Conservation (phyloP, 1,140 invertebrate species). For the Popillia japonica region DNA sequence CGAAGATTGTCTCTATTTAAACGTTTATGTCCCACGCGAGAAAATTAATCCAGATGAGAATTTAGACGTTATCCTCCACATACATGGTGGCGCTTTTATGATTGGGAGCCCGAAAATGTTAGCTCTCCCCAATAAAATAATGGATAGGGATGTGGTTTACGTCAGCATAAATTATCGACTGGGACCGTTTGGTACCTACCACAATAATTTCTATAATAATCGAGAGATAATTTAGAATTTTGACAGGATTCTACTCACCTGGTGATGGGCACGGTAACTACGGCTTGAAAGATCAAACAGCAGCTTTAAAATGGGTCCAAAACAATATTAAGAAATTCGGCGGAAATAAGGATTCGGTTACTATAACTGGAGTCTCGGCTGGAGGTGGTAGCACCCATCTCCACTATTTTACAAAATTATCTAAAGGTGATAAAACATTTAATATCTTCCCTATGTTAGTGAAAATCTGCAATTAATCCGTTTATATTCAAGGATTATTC, state of each 20-base stretch:
- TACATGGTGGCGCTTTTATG: conserved; percentile 68
- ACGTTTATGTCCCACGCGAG: conserved; percentile 59
- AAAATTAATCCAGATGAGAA: conserved; percentile 52
- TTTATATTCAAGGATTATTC: conserved; percentile 61
- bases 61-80: conserved; percentile 65
- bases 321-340: conserved; percentile 67
- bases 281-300: conserved; percentile 68
- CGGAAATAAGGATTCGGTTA: conserved; percentile 65
- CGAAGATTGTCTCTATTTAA: conserved; percentile 66
- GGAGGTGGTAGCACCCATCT: conserved; percentile 66
- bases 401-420: conserved; percentile 61
- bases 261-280: conserved; percentile 59
- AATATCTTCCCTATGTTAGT: no score
- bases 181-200: conserved; percentile 62
- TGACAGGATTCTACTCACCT: conserved; percentile 55
- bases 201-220: not conserved
- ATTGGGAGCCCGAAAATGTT: conserved; percentile 57
- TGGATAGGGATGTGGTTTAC: conserved; percentile 68
- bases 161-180: conserved; percentile 73
- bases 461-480: no score
- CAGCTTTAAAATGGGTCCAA: conserved; percentile 66
- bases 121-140: conserved; percentile 62
- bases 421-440: conserved; percentile 47
- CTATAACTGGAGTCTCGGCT: conserved; percentile 55
- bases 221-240: not conserved